Percentiles rank a stretch among this genome's conserved stretches.
These are phyloP conservation scores for Leucoptera coffeella DNA, from an alignment of 2,888 invertebrate species.

Conservation along the genomic window DNA sequence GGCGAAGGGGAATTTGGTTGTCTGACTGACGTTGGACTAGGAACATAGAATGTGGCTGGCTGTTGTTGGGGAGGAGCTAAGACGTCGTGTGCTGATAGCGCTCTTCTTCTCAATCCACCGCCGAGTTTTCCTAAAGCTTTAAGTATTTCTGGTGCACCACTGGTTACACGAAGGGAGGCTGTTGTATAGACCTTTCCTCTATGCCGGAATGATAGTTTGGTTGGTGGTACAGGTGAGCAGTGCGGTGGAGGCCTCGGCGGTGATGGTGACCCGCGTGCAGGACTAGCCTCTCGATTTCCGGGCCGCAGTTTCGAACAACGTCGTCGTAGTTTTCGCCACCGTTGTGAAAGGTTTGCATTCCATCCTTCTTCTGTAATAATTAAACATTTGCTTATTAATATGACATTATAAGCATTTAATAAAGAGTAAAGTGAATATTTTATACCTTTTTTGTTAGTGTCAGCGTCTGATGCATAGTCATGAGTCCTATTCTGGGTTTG, in stretches of 20 bases:
- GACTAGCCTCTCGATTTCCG: constrained; percentile 48
- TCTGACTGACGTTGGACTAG: constrained; percentile 51
- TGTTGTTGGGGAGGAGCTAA: constrained; percentile 50
- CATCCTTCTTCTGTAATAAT: constrained; percentile 64
- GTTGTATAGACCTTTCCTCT: constrained; percentile 46
- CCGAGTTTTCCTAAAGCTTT: constrained; percentile 66
- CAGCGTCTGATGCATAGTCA: constrained; percentile 54
- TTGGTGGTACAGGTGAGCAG: constrained; percentile 40
- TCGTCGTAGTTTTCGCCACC: constrained; percentile 67
- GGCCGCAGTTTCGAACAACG: constrained; percentile 65
- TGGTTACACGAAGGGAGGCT: constrained; percentile 40
- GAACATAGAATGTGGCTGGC: constrained; percentile 65
- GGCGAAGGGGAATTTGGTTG: constrained; percentile 36
- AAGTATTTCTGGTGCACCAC: constrained; percentile 60
- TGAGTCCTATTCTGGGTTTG: constrained; percentile 27
- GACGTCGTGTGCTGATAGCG: constrained; percentile 65
- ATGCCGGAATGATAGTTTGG: constrained; percentile 41
- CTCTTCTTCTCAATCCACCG: constrained; percentile 60
- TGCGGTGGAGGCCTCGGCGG: constrained; percentile 43
- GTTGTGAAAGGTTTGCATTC: constrained; percentile 69
- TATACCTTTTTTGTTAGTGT: constrained; percentile 54
- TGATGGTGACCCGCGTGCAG: constrained; percentile 52
- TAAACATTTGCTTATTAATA: too few relatives aligned
- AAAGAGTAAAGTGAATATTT: background rate
- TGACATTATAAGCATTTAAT: too few relatives aligned